Base-by-base conservation (phyloP, 2,888 invertebrate species). In the Kryphioiulus occultus region DNA sequence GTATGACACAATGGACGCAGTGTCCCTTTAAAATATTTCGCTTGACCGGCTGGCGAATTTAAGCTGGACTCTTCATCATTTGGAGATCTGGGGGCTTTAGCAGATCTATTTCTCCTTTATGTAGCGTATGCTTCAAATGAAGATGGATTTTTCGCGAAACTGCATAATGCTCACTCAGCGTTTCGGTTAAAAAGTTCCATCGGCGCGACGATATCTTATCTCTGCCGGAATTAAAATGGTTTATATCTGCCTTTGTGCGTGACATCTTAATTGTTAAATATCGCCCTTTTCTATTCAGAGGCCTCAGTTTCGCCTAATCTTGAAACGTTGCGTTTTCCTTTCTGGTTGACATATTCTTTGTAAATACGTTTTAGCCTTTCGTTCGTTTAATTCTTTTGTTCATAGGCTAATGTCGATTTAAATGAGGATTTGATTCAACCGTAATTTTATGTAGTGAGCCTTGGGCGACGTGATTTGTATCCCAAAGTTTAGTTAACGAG, bases 241-340 rank as follows among this genome's bases (percentile, higher is more conserved):
- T 53, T n/a, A 53, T 53, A 53, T 53, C 53, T 53, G 53, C 53
- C 53, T 53, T 53, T 53, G 53, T 53, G 53, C 7, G 10, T 53
- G 53, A 53, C 53, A 53, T 53, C 53, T 53, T 53, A 53, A 53
- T 53, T 53, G 53, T 53, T 53, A 53, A 53, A 53, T 53, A 53
- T 53, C 4, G 53, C 5, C 53, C 53, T 53, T 53, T n/a, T n/a
- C 3, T n/a, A n/a, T 53, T 19, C 12, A n/a, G n/a, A 53, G 53
- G 53, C 53, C 53, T n/a, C 19, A n/a, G 53, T 53, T 53, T 53
- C 53, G 10, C n/a, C 53, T 53, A 53, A 53, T 53, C 53, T 53
- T 53, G 53, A 53, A 7, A 10, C 19, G 53, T n/a, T n/a, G 53
- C 53, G n/a, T 53, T n/a, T n/a, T n/a, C 53, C 53, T n/a, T n/a